Conservation (phyloP, 2,888 invertebrate species). For the Parascotia fuliginaria region DNA sequence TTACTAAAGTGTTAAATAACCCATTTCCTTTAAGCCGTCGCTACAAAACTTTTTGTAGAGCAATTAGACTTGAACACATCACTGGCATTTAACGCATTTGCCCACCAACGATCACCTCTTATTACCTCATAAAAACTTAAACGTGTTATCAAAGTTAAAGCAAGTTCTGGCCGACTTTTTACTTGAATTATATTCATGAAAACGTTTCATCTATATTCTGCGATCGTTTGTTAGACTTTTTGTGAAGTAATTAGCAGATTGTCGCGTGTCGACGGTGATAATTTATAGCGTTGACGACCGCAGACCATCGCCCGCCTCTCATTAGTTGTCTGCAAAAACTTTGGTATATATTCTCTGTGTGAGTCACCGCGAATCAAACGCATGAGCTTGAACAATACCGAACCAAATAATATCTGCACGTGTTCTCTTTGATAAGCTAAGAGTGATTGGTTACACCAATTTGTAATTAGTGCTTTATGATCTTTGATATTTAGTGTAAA, state of each 20-base stretch:
- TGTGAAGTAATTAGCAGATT: constrained; percentile 39
- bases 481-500: constrained; percentile 41
- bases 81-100: neutral
- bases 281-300: constrained; percentile 57
- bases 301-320: constrained; percentile 62
- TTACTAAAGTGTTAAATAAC: constrained; percentile 24
- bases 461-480: constrained; percentile 47
- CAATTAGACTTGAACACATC: neutral
- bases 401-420: constrained; percentile 43
- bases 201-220: neutral
- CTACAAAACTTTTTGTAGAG: constrained; percentile 17
- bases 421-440: constrained; percentile 39
- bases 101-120: neutral
- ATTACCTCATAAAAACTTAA: neutral
- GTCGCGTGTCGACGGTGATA: constrained; percentile 64
- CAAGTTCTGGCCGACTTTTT: neutral
- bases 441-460: constrained; percentile 44
- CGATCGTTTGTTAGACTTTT: constrained; percentile 6
- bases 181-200: neutral
- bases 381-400: constrained; percentile 51
- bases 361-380: constrained; percentile 54
- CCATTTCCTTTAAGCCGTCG: constrained; percentile 15
- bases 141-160: neutral
- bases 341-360: constrained; percentile 59
- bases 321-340: constrained; percentile 63